phyloP scores from a whole-genome alignment of 2,888 invertebrate genomes.

The Gerris lacustris region DNA sequence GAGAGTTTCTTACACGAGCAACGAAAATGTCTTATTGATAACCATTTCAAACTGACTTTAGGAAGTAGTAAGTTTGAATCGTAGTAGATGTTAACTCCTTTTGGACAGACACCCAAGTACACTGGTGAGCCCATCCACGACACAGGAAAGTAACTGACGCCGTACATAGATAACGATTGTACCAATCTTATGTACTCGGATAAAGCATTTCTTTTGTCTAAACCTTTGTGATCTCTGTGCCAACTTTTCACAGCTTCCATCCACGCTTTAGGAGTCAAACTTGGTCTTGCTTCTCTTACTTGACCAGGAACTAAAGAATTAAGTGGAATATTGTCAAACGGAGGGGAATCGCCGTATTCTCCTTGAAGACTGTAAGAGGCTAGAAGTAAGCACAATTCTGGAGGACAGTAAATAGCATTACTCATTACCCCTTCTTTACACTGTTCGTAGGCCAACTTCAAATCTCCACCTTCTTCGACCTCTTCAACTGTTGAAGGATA shows the following conservation, averaged over 20 bases:
- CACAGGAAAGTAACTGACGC: slow-evolving; percentile 3
- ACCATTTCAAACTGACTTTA: slow-evolving; percentile 7
- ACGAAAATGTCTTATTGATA: slow-evolving; percentile 1
- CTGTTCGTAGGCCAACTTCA: neutral
- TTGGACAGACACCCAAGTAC: neutral
- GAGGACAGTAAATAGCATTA: neutral
- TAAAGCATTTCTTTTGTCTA: neutral
- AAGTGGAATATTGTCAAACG: neutral
- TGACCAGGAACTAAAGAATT: neutral
- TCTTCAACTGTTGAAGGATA: slow-evolving; percentile 1
- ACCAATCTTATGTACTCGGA: slow-evolving; percentile 2
- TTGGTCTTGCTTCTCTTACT: neutral
- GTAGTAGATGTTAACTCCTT: neutral
- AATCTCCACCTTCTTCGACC: slow-evolving; percentile 4
- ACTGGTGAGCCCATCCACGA: slow-evolving; percentile 6
- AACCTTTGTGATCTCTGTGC: slow-evolving; percentile 2
- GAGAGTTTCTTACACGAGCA: slow-evolving; percentile 2
- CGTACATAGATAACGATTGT: neutral
- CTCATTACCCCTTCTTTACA: neutral
- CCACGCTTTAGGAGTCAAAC: neutral
- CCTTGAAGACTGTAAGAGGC: neutral
- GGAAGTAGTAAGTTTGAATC: slow-evolving; percentile 3
- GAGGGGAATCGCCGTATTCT: neutral
- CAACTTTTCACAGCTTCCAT: neutral
- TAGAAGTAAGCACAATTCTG: neutral